A percentile compares a stretch with the other conserved stretches of the same genome.
phyloP scores from a whole-genome alignment of 2,113 vertebrate species.

The Panthera tigris region DNA sequence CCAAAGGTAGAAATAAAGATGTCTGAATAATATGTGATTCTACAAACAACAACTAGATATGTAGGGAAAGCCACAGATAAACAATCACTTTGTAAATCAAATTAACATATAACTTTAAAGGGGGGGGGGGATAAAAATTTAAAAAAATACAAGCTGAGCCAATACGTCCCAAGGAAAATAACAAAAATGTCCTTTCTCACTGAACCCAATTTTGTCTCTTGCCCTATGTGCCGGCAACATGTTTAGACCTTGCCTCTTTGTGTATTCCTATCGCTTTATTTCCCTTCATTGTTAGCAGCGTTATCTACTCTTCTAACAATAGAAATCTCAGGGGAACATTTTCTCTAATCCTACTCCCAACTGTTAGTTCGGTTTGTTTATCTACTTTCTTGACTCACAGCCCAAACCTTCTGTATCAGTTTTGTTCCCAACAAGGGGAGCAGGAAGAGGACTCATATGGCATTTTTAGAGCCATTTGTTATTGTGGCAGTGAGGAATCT shows the following conservation, averaged over 20 bases:
- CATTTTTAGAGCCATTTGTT: slow-evolving; percentile 85
- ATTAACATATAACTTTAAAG: slow-evolving; percentile 41
- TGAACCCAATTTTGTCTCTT: slow-evolving; percentile 26
- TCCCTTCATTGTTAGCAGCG: slow-evolving; percentile 45
- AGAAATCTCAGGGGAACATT: slow-evolving; percentile 67
- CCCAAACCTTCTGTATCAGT: slow-evolving; percentile 80
- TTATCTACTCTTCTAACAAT: slow-evolving; percentile 67
- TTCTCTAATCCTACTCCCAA: slow-evolving; percentile 79
- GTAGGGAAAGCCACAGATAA: neutral
- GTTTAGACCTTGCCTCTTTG: slow-evolving; percentile 36
- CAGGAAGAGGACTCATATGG: slow-evolving; percentile 80
- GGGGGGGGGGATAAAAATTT: neutral
- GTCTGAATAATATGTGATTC: neutral
- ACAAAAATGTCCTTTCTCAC: neutral
- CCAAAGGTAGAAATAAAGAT: neutral
- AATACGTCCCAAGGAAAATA: neutral
- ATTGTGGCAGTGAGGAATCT: slow-evolving; percentile 76
- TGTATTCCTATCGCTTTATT: slow-evolving; percentile 34
- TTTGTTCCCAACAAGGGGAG: slow-evolving; percentile 77
- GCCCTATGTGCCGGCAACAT: slow-evolving; percentile 39
- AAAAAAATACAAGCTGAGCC: neutral
- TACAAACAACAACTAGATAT: neutral
- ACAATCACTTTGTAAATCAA: slow-evolving; percentile 36
- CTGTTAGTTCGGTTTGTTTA: slow-evolving; percentile 82
- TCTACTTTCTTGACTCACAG: slow-evolving; percentile 83